Evolutionary conservation across 2,797 vertebrate species (phyloP), one percentile per base, ranked within the genome.

Genomic region (Avahi laniger): DNA sequence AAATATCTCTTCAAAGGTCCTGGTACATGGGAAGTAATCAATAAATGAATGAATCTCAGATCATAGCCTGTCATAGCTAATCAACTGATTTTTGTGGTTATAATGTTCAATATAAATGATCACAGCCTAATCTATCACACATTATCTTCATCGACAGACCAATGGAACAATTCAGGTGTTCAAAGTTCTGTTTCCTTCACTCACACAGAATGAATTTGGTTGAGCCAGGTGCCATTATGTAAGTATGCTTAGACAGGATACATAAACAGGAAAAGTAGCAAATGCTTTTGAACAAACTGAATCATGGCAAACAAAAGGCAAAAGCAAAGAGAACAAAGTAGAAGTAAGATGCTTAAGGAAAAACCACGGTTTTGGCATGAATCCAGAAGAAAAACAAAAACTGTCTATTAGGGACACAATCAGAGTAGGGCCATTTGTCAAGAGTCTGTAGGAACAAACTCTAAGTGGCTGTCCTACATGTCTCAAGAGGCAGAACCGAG

Each of bases 351-450:
- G 89, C 84, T 97, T 94, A 81, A 89, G 26, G 35, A 95, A 93
- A 79, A 95, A 93, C 7, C 94, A 95, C 5, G 67, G 30, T 41
- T 70, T 57, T 17, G 72, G 95, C 79, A 93, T 69, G 35, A 65
- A 63, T 96, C 90, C 94, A 95, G 59, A 91, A 85, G 54, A 81
- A 96, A 92, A 52, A 97, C 75, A 96, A 98, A 90, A 97, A 30
- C 65, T 7, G 13, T 91, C 84, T 80, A 93, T 92, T 30, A 96
- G 91, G 94, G 88, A 28, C 67, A n/a, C 18, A 92, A 94, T 72
- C 70, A 81, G 35, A 95, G 2, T 63, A 33, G 93, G 35, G 90
- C 70, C 89, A 72, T 97, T 97, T 93, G 67, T 87, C 65, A 93
- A 63, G 93, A 54, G 97, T 92, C n/a, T 5, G n/a, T 26, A 97